Conservation (phyloP, 2,888 invertebrate genomes). For the Drosophila lutescens region DNA sequence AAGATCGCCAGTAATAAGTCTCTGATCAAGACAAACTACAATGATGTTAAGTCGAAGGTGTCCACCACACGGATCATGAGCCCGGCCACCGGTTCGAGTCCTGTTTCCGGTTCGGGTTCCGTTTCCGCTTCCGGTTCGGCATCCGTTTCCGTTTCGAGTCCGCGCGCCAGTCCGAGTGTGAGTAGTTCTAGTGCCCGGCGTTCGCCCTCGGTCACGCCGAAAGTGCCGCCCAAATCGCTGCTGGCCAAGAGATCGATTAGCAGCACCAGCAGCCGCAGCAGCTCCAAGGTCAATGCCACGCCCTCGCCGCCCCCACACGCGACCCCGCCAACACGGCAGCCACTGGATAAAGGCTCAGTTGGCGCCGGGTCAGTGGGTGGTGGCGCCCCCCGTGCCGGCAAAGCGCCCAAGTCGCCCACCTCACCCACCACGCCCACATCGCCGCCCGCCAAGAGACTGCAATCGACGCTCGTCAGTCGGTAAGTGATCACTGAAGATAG, state of each 20-base stretch:
- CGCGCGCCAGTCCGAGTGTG: constrained; percentile 58
- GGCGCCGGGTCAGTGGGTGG: constrained; percentile 64
- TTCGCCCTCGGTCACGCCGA: constrained; percentile 63
- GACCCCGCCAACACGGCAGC: constrained; percentile 66
- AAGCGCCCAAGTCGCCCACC: constrained; percentile 38
- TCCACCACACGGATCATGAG: constrained; percentile 83
- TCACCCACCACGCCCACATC: constrained; percentile 65
- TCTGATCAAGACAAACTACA: constrained; percentile 87
- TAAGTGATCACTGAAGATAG: constrained; percentile 61
- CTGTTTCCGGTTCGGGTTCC: constrained; percentile 11
- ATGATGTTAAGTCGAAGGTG: constrained; percentile 95
- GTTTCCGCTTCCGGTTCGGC: constrained; percentile 2
- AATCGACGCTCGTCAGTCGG: constrained; percentile 72
- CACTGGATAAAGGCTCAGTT: constrained; percentile 78
- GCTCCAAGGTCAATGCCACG: constrained; percentile 22
- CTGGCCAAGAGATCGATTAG: constrained; percentile 45
- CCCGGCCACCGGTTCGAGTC: constrained; percentile 11
- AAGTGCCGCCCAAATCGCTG: constrained; percentile 31
- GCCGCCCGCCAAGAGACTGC: constrained; percentile 62
- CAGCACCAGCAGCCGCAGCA: constrained; percentile 33
- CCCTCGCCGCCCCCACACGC: constrained; percentile 37
- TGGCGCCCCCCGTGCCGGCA: constrained; percentile 26
- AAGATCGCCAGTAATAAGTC: constrained; percentile 89
- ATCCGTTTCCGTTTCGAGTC: constrained; percentile 42
- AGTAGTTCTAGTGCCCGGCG: constrained; percentile 49